These are phyloP conservation scores for Entomobrya proxima DNA, from an alignment of 2,888 invertebrate species.

Conservation along the genomic window DNA sequence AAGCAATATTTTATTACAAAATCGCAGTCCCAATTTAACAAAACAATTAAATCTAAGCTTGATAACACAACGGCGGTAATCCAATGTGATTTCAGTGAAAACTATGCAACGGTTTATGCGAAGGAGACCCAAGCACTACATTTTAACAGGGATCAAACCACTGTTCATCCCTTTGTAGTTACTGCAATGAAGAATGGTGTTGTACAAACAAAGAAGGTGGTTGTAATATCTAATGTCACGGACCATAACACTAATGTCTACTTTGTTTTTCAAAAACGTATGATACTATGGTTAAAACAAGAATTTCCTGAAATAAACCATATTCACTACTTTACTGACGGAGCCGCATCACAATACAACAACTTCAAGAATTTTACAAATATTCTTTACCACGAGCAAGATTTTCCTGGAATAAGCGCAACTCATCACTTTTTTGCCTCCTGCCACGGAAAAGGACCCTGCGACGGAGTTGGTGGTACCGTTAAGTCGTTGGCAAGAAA, in stretches of 20 bases:
- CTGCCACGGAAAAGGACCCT: slow-evolving; percentile 67
- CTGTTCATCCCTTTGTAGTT: not conserved
- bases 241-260: not conserved
- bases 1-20: not conserved
- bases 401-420: slow-evolving; percentile 19
- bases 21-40: not conserved
- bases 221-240: not conserved
- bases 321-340: slow-evolving; percentile 13
- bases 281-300: not conserved
- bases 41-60: not conserved
- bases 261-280: not conserved
- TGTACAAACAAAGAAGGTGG: not conserved
- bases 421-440: slow-evolving; percentile 53
- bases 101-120: not conserved
- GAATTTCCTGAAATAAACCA: not conserved
- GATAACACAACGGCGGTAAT: not conserved
- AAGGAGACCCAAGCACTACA: not conserved
- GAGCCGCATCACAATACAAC: slow-evolving; percentile 26
- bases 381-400: not conserved
- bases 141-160: not conserved
- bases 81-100: no score
- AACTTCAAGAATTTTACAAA: slow-evolving; percentile 20
- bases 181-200: not conserved
- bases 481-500: not conserved
- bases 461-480: slow-evolving; percentile 68